Percentiles rank a stretch among this genome's conserved stretches.
Conservation (phyloP, 2,888 invertebrate genomes). For the Artemia sinica region DNA sequence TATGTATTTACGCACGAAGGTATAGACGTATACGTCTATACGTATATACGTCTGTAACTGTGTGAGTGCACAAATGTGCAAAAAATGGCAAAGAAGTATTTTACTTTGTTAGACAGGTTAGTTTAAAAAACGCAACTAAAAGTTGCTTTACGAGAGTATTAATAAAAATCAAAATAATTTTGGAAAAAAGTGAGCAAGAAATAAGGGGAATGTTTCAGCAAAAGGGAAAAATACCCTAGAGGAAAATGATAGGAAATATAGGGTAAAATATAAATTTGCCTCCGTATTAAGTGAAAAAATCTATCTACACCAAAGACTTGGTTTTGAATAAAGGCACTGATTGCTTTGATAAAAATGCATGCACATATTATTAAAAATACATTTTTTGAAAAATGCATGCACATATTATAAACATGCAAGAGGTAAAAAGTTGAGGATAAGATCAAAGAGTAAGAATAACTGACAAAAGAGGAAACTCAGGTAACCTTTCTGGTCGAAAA, state of each 20-base stretch:
- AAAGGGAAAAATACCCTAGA: neutral
- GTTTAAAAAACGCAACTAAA: too few species aligned
- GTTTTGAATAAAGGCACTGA: constrained; percentile 10
- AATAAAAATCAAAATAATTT: neutral
- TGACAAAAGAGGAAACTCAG: too few species aligned
- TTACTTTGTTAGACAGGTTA: too few species aligned
- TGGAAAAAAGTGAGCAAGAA: neutral
- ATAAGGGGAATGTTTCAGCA: neutral
- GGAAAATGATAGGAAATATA: neutral
- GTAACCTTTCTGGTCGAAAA: too few species aligned
- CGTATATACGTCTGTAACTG: too few species aligned
- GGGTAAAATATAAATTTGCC: neutral
- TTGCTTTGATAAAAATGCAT: constrained; percentile 8
- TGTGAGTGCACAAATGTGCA: too few species aligned
- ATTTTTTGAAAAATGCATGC: too few species aligned
- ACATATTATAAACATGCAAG: neutral
- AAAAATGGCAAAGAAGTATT: too few species aligned
- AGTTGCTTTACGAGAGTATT: neutral
- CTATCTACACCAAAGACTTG: constrained; percentile 11
- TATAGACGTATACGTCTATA: too few species aligned
- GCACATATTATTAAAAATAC: constrained; percentile 3
- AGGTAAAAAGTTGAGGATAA: constrained; percentile 13
- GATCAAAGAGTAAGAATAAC: too few species aligned
- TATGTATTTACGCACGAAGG: too few species aligned
- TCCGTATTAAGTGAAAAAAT: neutral